Conservation (phyloP, 2,888 invertebrate species). For the Linnaemya vulpina region DNA sequence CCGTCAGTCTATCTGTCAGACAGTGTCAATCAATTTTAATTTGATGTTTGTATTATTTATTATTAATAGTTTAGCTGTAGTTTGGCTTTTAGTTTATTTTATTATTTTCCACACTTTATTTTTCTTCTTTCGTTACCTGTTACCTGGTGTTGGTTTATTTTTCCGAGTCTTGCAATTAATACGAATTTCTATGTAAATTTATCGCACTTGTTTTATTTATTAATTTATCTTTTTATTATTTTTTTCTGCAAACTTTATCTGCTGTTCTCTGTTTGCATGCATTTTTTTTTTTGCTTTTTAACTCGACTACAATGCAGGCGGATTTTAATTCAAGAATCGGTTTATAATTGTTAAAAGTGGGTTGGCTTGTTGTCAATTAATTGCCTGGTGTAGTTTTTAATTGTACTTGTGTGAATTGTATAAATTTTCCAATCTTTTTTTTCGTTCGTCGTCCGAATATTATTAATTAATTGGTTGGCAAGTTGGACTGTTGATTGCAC, state of each 20-base stretch:
- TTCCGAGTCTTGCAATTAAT: conserved; percentile 10
- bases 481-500: conserved; percentile 22
- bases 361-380: conserved; percentile 55
- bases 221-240: not conserved
- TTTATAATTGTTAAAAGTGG: conserved; percentile 45
- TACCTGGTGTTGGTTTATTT: not conserved
- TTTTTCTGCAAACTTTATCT: conserved; percentile 16
- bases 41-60: conserved; percentile 70
- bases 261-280: conserved; percentile 11
- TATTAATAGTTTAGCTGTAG: conserved; percentile 58
- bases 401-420: conserved; percentile 49
- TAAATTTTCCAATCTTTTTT: conserved; percentile 19
- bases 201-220: conserved; percentile 20
- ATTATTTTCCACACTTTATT: conserved; percentile 19
- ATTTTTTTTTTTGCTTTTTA: conserved; percentile 19
- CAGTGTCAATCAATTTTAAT: conserved; percentile 70
- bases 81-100: conserved; percentile 26
- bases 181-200: conserved; percentile 63
- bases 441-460: not conserved
- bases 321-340: conserved; percentile 33
- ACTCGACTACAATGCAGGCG: conserved; percentile 4
- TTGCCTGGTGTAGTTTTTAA: conserved; percentile 48
- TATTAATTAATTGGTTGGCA: conserved; percentile 53
- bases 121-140: conserved; percentile 3
- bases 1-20: conserved; percentile 58